Conservation (phyloP, 2,797 vertebrate genomes). For the Taenioides sp. region DNA sequence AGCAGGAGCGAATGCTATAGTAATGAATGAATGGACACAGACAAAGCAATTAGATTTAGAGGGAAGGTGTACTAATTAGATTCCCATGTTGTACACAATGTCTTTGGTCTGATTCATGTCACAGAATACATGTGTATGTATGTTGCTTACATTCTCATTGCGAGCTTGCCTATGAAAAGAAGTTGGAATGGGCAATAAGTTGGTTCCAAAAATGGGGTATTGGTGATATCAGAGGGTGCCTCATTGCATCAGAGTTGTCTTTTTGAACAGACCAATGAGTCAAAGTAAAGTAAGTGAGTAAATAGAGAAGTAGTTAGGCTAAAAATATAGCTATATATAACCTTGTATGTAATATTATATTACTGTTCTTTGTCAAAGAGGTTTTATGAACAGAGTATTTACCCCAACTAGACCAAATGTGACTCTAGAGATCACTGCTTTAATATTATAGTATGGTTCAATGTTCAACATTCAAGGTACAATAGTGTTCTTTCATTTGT, state of each 20-base stretch:
- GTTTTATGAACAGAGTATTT: neutral
- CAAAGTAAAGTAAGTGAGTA: too few relatives aligned
- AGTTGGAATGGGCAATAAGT: too few relatives aligned
- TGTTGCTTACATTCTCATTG: neutral
- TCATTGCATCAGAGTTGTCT: too few relatives aligned
- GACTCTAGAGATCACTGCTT: neutral
- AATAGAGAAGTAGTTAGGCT: too few relatives aligned
- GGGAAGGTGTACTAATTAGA: neutral
- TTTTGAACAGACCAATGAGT: too few relatives aligned
- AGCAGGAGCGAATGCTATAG: constrained; percentile 12
- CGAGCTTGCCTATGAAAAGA: neutral
- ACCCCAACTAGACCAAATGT: neutral
- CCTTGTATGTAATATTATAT: too few relatives aligned
- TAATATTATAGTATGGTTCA: neutral
- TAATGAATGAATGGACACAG: neutral
- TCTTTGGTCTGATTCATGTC: neutral
- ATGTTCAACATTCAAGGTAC: neutral
- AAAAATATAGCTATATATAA: too few relatives aligned
- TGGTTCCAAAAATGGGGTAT: too few relatives aligned
- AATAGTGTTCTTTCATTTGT: neutral
- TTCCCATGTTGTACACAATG: neutral
- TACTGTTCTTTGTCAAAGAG: neutral
- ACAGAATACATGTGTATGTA: neutral
- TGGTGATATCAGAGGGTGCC: too few relatives aligned
- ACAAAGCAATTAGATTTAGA: neutral